Evolutionary conservation across 2,113 vertebrate genomes (phyloP).

Genomic region (Rhagologus leucostigma): DNA sequence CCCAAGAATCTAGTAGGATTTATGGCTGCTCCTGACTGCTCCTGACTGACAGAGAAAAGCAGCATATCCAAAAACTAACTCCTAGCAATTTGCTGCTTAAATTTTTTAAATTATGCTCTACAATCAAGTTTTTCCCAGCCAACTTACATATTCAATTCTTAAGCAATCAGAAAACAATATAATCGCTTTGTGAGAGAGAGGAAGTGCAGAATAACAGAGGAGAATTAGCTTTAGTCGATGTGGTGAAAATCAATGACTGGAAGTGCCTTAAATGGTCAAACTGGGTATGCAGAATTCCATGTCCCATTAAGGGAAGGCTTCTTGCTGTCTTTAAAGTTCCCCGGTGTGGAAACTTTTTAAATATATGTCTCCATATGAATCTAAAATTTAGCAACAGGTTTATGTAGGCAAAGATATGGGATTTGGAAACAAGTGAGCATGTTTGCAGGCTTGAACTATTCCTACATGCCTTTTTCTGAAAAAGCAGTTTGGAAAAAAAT

Average conservation of each 20-base stretch:
- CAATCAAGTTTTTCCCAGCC: background rate
- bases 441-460: background rate
- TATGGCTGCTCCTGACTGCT: background rate
- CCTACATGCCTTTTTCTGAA: background rate
- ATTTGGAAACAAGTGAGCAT: background rate
- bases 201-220: background rate
- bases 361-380: background rate
- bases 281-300: background rate
- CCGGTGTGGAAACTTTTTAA: background rate
- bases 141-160: background rate
- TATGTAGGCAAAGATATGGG: background rate
- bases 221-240: background rate
- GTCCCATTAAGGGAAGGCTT: background rate
- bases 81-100: background rate
- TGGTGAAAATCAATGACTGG: background rate
- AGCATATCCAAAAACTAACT: background rate
- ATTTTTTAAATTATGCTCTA: background rate
- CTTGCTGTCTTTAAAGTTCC: background rate
- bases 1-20: background rate
- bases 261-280: background rate
- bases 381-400: background rate
- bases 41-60: background rate
- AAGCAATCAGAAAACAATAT: background rate
- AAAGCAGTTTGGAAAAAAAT: background rate
- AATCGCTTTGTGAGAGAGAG: background rate